These are phyloP conservation scores for Drosophila nr. medialis DNA, from an alignment of 2,888 invertebrate genomes.

Conservation along the genomic window DNA sequence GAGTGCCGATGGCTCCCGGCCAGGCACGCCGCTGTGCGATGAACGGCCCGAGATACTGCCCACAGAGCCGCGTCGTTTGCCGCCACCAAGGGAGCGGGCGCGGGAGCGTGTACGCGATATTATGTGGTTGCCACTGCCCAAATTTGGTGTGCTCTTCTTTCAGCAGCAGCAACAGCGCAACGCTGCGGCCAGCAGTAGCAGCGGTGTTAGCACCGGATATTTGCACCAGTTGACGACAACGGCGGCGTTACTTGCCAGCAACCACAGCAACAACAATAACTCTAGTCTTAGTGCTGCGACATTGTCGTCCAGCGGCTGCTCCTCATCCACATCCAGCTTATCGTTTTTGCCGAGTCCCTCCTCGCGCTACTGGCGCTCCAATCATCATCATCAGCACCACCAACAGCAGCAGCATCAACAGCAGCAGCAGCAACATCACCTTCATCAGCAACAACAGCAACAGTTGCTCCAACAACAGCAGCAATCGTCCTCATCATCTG, in stretches of 20 bases:
- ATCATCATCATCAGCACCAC: constrained; percentile 71
- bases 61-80: constrained; percentile 90
- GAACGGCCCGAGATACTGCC: constrained; percentile 91
- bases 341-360: constrained; percentile 71
- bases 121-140: constrained; percentile 93
- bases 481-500: constrained; percentile 82
- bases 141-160: constrained; percentile 91
- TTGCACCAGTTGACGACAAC: constrained; percentile 54
- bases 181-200: constrained; percentile 22
- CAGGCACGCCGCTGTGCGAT: constrained; percentile 94
- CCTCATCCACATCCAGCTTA: constrained; percentile 57
- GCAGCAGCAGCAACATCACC: constrained; percentile 52
- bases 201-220: constrained; percentile 42
- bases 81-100: constrained; percentile 86
- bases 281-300: constrained; percentile 82
- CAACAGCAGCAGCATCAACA: constrained; percentile 52
- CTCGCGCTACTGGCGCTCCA: constrained; percentile 77
- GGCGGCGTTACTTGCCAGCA: constrained; percentile 31
- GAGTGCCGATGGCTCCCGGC: constrained; percentile 90
- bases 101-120: constrained; percentile 87
- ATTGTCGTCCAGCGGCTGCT: constrained; percentile 67
- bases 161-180: constrained; percentile 76
- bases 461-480: constrained; percentile 27
- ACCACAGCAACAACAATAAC: constrained; percentile 70
- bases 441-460: constrained; percentile 44